Base-by-base conservation (phyloP, 2,888 invertebrate genomes). In the Notocelia uddmanniana region DNA sequence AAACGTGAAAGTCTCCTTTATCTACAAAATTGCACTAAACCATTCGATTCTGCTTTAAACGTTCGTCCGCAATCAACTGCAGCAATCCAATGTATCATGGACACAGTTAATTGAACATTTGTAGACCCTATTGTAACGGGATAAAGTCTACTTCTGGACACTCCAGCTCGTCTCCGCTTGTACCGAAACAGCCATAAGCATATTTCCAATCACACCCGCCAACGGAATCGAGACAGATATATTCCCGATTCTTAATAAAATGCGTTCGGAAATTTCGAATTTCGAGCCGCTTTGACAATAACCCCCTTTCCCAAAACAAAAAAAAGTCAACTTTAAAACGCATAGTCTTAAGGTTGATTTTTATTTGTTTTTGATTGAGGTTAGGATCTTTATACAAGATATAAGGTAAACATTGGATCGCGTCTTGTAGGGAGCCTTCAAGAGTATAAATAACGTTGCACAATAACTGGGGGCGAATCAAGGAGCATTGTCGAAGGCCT, bases 391-490 rank as follows among this genome's bases (percentile, higher is more conserved):
- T 78, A 60, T 73, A 64, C 58, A 75, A 70, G 73, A 73, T 76
- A 74, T 73, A 60, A 34, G 68, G 76, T 76, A 82, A 84, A 85
- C 86, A 84, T 87, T 81, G 85, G 83, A 85, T 86, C 82, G 83
- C 76, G 83, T 87, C 84, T 87, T 84, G 82, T 80, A 84, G 83
- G 86, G 87, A 84, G 88, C 85, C 86, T 82, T 85, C 82, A 55
- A 26, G 83, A 83, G 87, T 91, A 92, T 92, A 93, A 92, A 93
- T 92, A 92, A 90, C 89, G 85, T 85, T 91, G 90, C 89, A 93
- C 91, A 92, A 91, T 92, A 91, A 89, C 91, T 85, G 89, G 87
- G 85, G 85, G 85, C 86, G 91, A 93, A 93, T 93, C 93, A 93
- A 91, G 90, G 83, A 89, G 91, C 85, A 92, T 93, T 92, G 92